Evolutionary conservation across 2,888 invertebrate species (phyloP).

Genomic region (Tipula vernalis): DNA sequence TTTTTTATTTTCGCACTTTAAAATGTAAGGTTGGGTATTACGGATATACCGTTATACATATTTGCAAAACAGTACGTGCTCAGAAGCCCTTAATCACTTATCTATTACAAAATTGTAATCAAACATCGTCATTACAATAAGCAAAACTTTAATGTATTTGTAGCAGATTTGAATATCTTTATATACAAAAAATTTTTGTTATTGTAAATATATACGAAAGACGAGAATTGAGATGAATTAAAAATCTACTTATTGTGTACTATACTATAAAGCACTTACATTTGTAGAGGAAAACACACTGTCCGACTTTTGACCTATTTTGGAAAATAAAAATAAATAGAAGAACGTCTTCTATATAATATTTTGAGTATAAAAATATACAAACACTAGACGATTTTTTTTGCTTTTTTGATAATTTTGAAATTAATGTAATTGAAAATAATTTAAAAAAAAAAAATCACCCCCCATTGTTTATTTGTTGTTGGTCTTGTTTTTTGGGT

Average conservation of each 20-base stretch:
- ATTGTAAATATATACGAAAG: background rate
- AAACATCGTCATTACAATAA: background rate
- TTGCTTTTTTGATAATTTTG: background rate
- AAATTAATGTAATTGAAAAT: background rate
- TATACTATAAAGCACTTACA: background rate
- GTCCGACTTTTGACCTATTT: background rate
- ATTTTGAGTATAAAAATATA: background rate
- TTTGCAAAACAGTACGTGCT: background rate
- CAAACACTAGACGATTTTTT: background rate
- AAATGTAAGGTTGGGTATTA: background rate
- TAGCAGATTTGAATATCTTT: background rate
- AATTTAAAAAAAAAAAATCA: background rate
- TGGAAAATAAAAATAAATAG: background rate
- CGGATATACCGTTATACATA: background rate
- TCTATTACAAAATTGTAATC: background rate
- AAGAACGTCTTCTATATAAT: background rate
- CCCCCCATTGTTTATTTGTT: background rate
- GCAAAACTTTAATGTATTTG: background rate
- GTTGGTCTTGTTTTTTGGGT: background rate
- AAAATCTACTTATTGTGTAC: background rate
- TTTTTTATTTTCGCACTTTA: background rate
- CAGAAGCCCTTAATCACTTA: background rate
- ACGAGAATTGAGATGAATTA: background rate
- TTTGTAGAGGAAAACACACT: background rate
- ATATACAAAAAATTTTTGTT: background rate